Conservation (phyloP, 2,113 vertebrate species). For the Pangasianodon gigas region DNA sequence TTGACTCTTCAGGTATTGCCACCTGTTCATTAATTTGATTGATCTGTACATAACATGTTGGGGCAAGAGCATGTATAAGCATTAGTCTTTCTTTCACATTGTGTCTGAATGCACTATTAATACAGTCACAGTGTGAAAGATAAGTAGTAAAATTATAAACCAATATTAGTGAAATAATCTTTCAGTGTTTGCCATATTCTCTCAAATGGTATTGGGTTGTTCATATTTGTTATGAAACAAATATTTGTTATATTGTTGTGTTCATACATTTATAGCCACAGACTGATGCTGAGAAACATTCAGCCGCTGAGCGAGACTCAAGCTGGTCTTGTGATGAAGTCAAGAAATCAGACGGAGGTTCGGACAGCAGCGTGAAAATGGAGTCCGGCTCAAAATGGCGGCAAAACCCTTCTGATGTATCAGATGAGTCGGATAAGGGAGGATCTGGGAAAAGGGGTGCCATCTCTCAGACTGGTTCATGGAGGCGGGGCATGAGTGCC, state of each 20-base stretch:
- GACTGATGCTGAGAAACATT: slow-evolving; percentile 94
- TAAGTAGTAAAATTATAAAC: not conserved
- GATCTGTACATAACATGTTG: not conserved
- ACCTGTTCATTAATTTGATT: not conserved
- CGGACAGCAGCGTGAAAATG: slow-evolving; percentile 85
- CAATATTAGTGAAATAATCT: not conserved
- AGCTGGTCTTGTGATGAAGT: slow-evolving; percentile 87
- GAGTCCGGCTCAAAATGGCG: slow-evolving; percentile 86
- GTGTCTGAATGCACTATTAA: not conserved
- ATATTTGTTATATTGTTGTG: not conserved
- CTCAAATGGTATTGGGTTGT: not conserved
- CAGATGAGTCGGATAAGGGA: slow-evolving; percentile 93
- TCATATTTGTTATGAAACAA: not conserved
- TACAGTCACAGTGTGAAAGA: not conserved
- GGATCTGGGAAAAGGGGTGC: slow-evolving; percentile 84
- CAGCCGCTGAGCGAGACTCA: slow-evolving; percentile 77
- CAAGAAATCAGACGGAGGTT: slow-evolving; percentile 86
- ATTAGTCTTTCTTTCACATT: not conserved
- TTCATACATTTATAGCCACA: slow-evolving; percentile 64
- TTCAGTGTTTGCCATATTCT: not conserved
- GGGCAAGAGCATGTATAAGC: not conserved
- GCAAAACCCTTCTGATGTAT: slow-evolving; percentile 89
- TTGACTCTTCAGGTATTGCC: too few relatives aligned
- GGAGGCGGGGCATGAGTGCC: slow-evolving; percentile 93
- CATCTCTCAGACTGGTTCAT: slow-evolving; percentile 91